These are phyloP conservation scores for Microctenopoma stevenorrisi DNA, from an alignment of 2,797 vertebrate species.

Conservation along the genomic window DNA sequence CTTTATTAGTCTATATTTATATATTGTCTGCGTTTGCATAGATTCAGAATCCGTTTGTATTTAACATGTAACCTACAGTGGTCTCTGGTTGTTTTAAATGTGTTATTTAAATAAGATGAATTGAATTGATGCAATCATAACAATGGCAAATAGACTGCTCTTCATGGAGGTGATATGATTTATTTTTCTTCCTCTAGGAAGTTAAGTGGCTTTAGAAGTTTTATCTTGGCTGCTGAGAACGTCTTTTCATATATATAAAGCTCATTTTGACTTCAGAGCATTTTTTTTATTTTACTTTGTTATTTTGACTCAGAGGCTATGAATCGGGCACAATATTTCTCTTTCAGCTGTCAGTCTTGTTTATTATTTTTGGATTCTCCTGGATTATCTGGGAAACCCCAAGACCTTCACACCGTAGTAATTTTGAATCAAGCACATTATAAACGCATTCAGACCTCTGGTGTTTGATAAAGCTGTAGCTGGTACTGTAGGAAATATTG, in stretches of 20 bases:
- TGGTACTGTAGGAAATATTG: background rate
- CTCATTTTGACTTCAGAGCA: slow-evolving; percentile 50
- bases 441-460: slow-evolving; percentile 33
- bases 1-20: no score
- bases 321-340: slow-evolving; percentile 43
- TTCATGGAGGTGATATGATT: slow-evolving; percentile 14
- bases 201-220: slow-evolving; percentile 53
- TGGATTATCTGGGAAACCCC: slow-evolving; percentile 61
- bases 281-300: slow-evolving; percentile 48
- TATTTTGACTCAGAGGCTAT: slow-evolving; percentile 23
- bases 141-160: background rate
- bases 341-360: slow-evolving; percentile 47
- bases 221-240: slow-evolving; percentile 39
- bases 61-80: no score
- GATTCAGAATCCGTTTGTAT: no score
- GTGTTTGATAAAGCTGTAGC: slow-evolving; percentile 18
- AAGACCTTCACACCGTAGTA: slow-evolving; percentile 43
- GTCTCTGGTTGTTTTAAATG: no score
- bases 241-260: slow-evolving; percentile 47
- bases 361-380: slow-evolving; percentile 64
- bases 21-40: no score
- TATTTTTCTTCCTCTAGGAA: slow-evolving; percentile 35
- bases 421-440: slow-evolving; percentile 25
- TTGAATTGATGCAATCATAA: no score
- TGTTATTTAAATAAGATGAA: no score